phyloP scores from a whole-genome alignment of 2,888 invertebrate genomes.

The Blomia tropicalis region DNA sequence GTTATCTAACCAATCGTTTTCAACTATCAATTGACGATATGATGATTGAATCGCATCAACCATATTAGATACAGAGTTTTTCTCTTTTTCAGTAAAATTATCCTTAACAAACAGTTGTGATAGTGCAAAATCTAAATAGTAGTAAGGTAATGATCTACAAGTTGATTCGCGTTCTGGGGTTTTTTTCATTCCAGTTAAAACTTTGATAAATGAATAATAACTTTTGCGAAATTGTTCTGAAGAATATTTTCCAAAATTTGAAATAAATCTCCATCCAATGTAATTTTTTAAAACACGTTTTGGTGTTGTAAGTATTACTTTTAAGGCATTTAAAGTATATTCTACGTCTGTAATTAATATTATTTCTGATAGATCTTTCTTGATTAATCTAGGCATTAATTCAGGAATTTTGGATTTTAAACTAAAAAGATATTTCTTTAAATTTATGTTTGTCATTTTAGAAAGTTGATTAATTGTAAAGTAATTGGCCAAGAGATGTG shows the following conservation, averaged over 20 bases:
- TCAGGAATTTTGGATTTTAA: too few species aligned
- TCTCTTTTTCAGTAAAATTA: slow-evolving; percentile 36
- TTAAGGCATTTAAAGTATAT: not conserved
- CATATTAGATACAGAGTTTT: slow-evolving; percentile 30
- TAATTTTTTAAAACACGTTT: slow-evolving; percentile 47
- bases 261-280: slow-evolving; percentile 52
- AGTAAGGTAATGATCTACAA: slow-evolving; percentile 35
- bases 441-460: too few species aligned
- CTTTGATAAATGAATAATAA: slow-evolving; percentile 33
- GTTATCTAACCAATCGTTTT: slow-evolving; percentile 44
- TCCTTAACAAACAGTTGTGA: slow-evolving; percentile 37
- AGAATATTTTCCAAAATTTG: slow-evolving; percentile 34
- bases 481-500: not conserved
- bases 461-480: not conserved
- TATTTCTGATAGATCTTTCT: too few species aligned
- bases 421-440: too few species aligned
- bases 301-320: not conserved
- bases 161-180: slow-evolving; percentile 34
- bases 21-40: slow-evolving; percentile 39
- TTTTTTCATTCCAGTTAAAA: slow-evolving; percentile 25
- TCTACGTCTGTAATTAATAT: not conserved
- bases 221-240: slow-evolving; percentile 33
- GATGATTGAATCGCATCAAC: slow-evolving; percentile 37
- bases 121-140: slow-evolving; percentile 37
- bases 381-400: too few species aligned